Evolutionary conservation across 2,113 vertebrate genomes (phyloP).

Genomic region (Zosterops pallidus): DNA sequence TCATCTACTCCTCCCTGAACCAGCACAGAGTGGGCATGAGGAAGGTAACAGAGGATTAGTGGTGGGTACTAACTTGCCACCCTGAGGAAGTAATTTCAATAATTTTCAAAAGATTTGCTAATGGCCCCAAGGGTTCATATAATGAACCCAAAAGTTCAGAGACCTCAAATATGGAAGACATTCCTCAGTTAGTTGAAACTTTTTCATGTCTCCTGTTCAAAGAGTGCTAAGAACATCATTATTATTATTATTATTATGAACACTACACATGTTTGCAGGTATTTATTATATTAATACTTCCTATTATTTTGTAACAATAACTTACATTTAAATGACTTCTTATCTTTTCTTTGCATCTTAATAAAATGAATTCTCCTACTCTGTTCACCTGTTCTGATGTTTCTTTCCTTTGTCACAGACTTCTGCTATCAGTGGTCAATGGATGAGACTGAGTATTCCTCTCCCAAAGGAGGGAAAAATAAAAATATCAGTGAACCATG

Average conservation of each 20-base stretch:
- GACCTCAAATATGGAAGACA: neutral
- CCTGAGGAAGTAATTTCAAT: neutral
- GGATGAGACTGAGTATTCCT: neutral
- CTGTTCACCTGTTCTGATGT: neutral
- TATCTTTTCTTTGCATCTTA: neutral
- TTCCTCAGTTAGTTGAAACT: neutral
- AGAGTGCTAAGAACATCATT: neutral
- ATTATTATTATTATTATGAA: neutral
- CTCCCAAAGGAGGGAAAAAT: neutral
- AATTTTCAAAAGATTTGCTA: neutral
- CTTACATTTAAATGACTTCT: neutral
- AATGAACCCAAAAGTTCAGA: neutral
- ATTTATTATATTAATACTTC: neutral
- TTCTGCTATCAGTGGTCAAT: neutral
- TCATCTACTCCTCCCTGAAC: neutral
- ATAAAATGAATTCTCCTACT: neutral
- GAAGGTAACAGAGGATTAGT: neutral
- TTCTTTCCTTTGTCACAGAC: neutral
- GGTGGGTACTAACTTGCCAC: neutral
- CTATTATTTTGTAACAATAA: neutral
- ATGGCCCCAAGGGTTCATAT: neutral
- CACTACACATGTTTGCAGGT: neutral
- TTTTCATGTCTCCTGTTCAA: neutral
- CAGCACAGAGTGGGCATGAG: rapidly evolving
- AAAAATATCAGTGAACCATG: neutral